phyloP scores from a whole-genome alignment of 2,888 invertebrate genomes.

The Notodonta ziczac region DNA sequence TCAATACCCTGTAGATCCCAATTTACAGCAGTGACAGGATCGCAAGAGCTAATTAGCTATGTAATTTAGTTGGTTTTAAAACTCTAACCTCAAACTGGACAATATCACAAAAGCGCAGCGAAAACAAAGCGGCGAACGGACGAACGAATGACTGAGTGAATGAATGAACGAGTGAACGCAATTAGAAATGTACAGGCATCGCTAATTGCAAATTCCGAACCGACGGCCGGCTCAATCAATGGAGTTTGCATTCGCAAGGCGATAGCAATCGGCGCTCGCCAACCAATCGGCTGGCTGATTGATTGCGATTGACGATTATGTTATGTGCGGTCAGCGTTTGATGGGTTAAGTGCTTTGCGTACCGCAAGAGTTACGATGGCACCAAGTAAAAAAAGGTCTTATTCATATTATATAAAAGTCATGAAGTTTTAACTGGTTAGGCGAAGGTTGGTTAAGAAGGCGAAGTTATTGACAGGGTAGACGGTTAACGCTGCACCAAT shows the following conservation, averaged over 20 bases:
- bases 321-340: slow-evolving; percentile 40
- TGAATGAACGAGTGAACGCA: slow-evolving; percentile 48
- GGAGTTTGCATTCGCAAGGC: slow-evolving; percentile 48
- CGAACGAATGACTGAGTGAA: slow-evolving; percentile 40
- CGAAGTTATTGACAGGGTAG: too few relatives aligned
- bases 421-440: too few relatives aligned
- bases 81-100: slow-evolving; percentile 12
- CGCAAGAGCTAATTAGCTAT: too few relatives aligned
- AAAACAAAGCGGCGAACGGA: slow-evolving; percentile 40
- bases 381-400: too few relatives aligned
- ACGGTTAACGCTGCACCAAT: too few relatives aligned
- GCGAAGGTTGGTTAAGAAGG: too few relatives aligned
- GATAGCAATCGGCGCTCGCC: slow-evolving; percentile 46
- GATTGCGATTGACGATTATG: slow-evolving; percentile 48
- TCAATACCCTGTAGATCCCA: too few relatives aligned
- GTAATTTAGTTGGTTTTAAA: too few relatives aligned
- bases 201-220: slow-evolving; percentile 67
- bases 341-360: background rate
- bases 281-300: slow-evolving; percentile 49
- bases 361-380: too few relatives aligned
- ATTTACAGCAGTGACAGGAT: too few relatives aligned
- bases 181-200: slow-evolving; percentile 57
- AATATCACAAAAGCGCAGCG: slow-evolving; percentile 44
- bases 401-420: too few relatives aligned
- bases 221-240: slow-evolving; percentile 56